Evolutionary conservation across 2,888 invertebrate genomes (phyloP), one percentile per base, ranked within the genome.

Genomic region (Drosophila mettleri): DNA sequence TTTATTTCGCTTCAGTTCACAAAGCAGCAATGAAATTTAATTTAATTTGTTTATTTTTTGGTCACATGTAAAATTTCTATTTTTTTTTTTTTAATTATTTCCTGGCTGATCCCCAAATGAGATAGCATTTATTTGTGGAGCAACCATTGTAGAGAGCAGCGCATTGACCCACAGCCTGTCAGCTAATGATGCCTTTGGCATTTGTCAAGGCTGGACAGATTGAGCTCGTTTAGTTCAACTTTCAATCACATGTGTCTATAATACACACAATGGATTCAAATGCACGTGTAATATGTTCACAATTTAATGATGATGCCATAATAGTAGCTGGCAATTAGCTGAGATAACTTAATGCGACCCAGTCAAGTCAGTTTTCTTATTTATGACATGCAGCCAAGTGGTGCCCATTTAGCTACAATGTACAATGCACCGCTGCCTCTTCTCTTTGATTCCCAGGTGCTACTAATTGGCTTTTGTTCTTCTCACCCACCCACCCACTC

Each of bases 81-180:
- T 54, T 34, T 36, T 24, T 24, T 24, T 24, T 0, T 36, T 22
- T 43, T 38, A 43, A 3, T n/a, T 22, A 31, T 70, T 46, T 59
- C 45, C 53, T 48, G 51, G 64, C 43, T 53, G 39, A 31, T 38
- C 38, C 62, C 43, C 54, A 70, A 46, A 61, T 63, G 54, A 70
- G 46, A 2, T 7, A 20, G 8, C 14, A 24, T 2, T 24, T 43
- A 43, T n/a, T 24, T 24, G 6, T 6, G n/a, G n/a, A 22, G 2
- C 9, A 2, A 4, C 24, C 5, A n/a, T 22, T 41, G 1, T 4
- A 41, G 14, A 8, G 22, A 24, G 22, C 41, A 55, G 81, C 69
- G 38, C 85, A 66, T 78, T 81, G 74, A 81, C 87, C 87, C 71
- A 39, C 36, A 34, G n/a, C n/a, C n/a, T n/a, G 46, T 34, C 33